Evolutionary conservation across 1,140 invertebrate species (phyloP), one percentile per base, ranked within the genome.

Genomic region (Oncopeltus fasciatus): DNA sequence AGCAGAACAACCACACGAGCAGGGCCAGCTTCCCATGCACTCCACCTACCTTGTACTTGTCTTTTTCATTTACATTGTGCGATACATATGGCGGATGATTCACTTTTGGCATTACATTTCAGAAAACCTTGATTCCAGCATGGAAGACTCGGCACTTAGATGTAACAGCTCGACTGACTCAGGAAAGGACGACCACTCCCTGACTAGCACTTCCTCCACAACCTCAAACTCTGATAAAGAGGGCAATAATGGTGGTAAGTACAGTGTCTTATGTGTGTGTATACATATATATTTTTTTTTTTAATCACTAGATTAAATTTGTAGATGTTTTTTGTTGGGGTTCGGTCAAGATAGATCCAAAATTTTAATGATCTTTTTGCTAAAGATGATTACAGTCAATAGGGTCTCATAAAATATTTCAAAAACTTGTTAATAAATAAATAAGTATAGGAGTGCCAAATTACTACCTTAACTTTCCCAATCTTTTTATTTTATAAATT

Each of bases 121-220:
- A 63, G 62, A 63, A 49, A 63, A 57, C 38, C 27, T 63, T 8
- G 64, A 65, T 14, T 65, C 64, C 20, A 60, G 63, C 29, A 61
- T 66, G 46, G 65, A 66, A 28, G 62, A 64, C 31, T 61, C 62
- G 8, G 47, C 59, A n/a, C 20, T 66, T 31, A 66, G 61, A 27
- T 63, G 56, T 29, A 60, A 44, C 8, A 63, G 63, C 24, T 63
- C 62, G 26, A 67, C 64, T 9, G 62, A 67, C 44, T 67, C 66
- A 1, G 61, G 60, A 24, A 65, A 67, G 58, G 65, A 66, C 27
- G 65, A 66, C 29, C 53, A 61, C 14, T 67, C 64, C 18, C 12
- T 63, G 14, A 61, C 64, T 11, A 65, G 63, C 11, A 60, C 24
- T 26, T 61, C 60, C 5, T 62, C 62, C 4, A 62, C 62, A 9